These are phyloP conservation scores for Acinonyx jubatus DNA, from an alignment of 2,113 vertebrate species.

Conservation along the genomic window DNA sequence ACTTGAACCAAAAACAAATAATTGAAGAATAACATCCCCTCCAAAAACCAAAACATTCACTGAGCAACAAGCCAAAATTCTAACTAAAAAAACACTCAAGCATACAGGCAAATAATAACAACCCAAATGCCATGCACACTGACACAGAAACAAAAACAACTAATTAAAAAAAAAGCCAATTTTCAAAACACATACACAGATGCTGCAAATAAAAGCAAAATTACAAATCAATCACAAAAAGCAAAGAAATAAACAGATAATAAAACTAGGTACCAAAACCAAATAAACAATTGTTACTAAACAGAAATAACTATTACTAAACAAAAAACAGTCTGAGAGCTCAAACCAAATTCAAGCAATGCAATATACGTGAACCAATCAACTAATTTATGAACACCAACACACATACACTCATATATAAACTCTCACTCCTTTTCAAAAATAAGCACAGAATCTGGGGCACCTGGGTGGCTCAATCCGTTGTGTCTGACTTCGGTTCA, in stretches of 20 bases:
- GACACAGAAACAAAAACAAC: not conserved
- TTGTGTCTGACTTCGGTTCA: too few relatives aligned
- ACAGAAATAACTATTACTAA: not conserved
- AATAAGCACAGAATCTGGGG: not conserved
- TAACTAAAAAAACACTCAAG: not conserved
- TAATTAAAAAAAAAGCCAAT: not conserved
- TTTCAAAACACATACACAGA: not conserved
- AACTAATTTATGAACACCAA: not conserved
- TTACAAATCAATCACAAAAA: not conserved
- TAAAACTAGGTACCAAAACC: not conserved
- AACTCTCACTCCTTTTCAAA: not conserved
- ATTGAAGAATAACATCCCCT: not conserved
- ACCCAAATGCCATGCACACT: not conserved
- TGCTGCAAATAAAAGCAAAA: not conserved
- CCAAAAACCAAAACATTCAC: not conserved
- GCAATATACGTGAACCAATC: not conserved
- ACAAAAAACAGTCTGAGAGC: not conserved
- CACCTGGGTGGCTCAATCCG: too few relatives aligned
- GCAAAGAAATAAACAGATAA: not conserved
- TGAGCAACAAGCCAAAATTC: not conserved
- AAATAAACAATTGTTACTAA: not conserved
- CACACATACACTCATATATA: not conserved
- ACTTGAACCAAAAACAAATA: not conserved
- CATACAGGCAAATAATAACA: not conserved
- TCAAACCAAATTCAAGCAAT: not conserved